Conservation (phyloP, 1,140 invertebrate genomes). For the Alviniconcha marisindica region DNA sequence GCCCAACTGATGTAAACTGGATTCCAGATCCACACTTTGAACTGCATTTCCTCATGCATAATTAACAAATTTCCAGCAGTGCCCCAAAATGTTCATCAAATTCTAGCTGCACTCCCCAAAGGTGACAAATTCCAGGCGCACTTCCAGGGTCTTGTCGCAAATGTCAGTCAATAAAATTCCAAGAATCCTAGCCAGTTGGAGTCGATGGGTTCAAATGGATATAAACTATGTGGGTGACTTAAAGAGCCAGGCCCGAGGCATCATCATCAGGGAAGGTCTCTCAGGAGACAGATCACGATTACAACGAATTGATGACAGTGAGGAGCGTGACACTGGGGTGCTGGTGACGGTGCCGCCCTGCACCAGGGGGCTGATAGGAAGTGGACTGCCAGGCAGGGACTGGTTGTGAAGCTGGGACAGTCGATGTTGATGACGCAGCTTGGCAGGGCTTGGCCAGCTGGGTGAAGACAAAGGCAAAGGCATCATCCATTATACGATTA, state of each 20-base stretch:
- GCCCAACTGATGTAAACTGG: too few relatives aligned
- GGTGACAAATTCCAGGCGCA: too few relatives aligned
- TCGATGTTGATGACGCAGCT: conserved; percentile 37
- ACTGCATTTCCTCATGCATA: too few relatives aligned
- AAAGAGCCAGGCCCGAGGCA: conserved; percentile 1
- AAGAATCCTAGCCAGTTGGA: too few relatives aligned
- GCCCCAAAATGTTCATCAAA: too few relatives aligned
- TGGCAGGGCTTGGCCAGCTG: conserved; percentile 58
- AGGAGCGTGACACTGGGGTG: background rate
- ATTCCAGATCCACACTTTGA: too few relatives aligned
- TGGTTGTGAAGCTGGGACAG: conserved; percentile 22
- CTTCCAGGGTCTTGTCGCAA: too few relatives aligned
- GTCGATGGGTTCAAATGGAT: too few relatives aligned
- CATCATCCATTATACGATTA: too few relatives aligned
- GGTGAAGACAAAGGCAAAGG: conserved; percentile 13
- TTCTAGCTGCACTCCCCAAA: too few relatives aligned
- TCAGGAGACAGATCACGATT: background rate
- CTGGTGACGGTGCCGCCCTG: background rate
- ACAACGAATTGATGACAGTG: background rate
- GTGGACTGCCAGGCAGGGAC: background rate
- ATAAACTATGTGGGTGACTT: conserved; percentile 1
- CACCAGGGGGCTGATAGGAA: conserved; percentile 27
- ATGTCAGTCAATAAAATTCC: too few relatives aligned
- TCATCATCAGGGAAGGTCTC: background rate
- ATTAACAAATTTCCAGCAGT: too few relatives aligned